Evolutionary conservation across 2,113 vertebrate species (phyloP), one percentile per base, ranked within the genome.

Genomic region (Passer domesticus): DNA sequence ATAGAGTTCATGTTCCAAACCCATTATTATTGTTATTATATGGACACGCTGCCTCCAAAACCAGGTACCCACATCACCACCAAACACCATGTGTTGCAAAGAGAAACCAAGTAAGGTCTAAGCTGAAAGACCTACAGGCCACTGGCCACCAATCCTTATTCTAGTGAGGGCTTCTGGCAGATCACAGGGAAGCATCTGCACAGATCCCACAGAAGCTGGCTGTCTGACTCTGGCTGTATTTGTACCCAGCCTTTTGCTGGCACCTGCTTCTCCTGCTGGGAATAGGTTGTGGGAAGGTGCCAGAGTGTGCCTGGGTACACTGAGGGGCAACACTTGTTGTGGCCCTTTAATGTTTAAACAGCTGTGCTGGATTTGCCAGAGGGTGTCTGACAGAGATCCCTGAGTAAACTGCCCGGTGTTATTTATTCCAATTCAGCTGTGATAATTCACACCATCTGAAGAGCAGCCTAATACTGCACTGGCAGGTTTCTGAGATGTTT

Each of bases 361-460:
- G 90, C 90, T 95, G 92, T 55, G 76, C 75, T 63, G 64, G 55
- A 67, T 90, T 88, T 92, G 72, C 86, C 60, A 92, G 47, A 50
- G 43, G 55, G 64, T 47, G 55, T 63, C 86, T 53, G 13, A 92
- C 59, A 80, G 52, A 60, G 70, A 97, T 93, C 76, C 79, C 83
- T 67, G 85, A 90, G 56, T 90, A 95, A 88, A 96, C 87, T 70
- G 60, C 47, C 47, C 0, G 0, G 35, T 74, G 72, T 43, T 92
- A 86, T 88, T 91, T 90, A 94, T 83, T 88, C 44, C 59, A 70
- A 30, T 74, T 94, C 93, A 86, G 76, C 85, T 74, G 79, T 3
- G 11, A 70, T 39, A 92, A 95, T 92, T 94, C 93, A 96, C 85
- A 88, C 72, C 44, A 74, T 82, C 67, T 60, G 44, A 92, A 76